phyloP scores from a whole-genome alignment of 1,140 invertebrate species.

The Lepidotrigona ventralis region DNA sequence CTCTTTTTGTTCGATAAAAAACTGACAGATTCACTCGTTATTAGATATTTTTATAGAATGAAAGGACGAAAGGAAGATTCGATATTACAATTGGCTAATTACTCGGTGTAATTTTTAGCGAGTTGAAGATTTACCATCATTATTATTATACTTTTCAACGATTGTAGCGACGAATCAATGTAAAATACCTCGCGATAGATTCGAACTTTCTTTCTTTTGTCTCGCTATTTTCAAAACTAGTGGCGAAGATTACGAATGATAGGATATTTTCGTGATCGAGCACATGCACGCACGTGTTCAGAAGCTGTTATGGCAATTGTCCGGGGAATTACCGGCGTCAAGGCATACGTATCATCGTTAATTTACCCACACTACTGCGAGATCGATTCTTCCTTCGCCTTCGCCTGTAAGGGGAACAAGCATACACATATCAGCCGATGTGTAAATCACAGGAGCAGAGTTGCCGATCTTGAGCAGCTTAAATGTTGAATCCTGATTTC shows the following conservation, averaged over 20 bases:
- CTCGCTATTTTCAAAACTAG: not conserved
- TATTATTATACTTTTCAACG: too few species aligned
- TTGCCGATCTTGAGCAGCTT: not conserved
- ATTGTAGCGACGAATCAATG: too few species aligned
- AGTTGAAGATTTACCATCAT: too few species aligned
- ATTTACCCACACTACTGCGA: not conserved
- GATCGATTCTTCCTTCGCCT: conserved; percentile 8
- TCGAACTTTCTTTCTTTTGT: too few species aligned
- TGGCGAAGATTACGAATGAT: too few species aligned
- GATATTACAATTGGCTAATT: too few species aligned
- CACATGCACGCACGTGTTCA: conserved; percentile 17
- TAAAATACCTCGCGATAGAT: too few species aligned
- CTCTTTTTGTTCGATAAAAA: too few species aligned
- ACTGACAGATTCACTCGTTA: too few species aligned
- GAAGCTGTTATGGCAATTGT: not conserved
- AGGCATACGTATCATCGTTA: conserved; percentile 21
- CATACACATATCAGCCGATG: not conserved
- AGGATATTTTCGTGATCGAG: not conserved
- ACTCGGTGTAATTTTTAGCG: too few species aligned
- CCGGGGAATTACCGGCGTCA: conserved; percentile 19
- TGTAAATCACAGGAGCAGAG: conserved; percentile 12
- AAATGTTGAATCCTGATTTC: not conserved
- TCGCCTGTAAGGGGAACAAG: not conserved
- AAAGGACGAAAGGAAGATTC: too few species aligned
- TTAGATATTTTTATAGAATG: too few species aligned